A percentile compares a stretch with the other conserved stretches of the same genome.
Conservation (phyloP, 2,113 vertebrate genomes). For the Oenanthe oenanthe region DNA sequence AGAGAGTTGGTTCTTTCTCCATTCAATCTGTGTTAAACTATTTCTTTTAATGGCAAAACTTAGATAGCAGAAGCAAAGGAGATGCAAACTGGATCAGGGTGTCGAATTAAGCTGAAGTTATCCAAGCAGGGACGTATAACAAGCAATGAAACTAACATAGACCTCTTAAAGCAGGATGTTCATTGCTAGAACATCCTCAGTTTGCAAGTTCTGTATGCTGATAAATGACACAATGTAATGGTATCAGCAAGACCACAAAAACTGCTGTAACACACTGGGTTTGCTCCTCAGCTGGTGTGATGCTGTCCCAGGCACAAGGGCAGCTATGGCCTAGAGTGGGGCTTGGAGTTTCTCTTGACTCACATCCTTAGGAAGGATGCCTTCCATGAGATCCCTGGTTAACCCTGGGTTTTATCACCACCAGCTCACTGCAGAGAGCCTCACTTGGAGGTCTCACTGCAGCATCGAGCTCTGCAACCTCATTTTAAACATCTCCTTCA, state of each 20-base stretch:
- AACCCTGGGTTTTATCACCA: accelerated
- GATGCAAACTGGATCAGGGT: neutral
- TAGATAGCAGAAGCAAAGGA: neutral
- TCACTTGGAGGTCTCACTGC: neutral
- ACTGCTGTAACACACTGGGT: accelerated
- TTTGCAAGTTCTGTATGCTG: neutral
- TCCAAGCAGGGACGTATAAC: neutral
- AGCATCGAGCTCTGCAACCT: neutral
- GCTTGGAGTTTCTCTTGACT: neutral
- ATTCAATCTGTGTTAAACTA: neutral
- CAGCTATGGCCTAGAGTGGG: neutral
- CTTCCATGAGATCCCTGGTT: neutral
- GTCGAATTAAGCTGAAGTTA: neutral
- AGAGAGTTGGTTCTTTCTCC: neutral
- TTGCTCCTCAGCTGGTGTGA: neutral
- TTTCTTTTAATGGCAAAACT: neutral
- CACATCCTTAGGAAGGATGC: neutral
- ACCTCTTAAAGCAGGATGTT: neutral
- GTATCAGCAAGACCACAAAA: neutral
- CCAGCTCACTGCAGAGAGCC: neutral
- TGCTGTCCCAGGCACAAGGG: neutral
- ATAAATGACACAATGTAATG: neutral
- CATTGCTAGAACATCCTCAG: neutral
- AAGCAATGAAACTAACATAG: neutral
- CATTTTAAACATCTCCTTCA: neutral